Evolutionary conservation across 2,888 invertebrate genomes (phyloP), one percentile per base, ranked within the genome.

Genomic region (Tetranychus piercei): DNA sequence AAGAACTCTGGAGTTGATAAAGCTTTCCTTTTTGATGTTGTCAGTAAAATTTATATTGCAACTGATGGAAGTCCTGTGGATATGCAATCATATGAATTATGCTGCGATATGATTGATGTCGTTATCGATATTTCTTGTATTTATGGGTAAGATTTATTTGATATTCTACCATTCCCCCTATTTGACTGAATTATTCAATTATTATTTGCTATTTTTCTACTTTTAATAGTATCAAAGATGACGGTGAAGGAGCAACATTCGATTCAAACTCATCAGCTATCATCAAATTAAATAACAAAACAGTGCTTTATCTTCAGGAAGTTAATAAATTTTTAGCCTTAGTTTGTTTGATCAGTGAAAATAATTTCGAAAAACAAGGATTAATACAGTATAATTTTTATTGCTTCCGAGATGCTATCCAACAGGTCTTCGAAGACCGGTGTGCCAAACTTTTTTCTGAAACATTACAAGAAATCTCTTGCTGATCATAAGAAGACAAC

Each of bases 71-170:
- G 94, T 15, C 97, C 97, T 1, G 97, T 99, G 7, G 99, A 99
- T 82, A 97, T 99, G 97, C 96, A 97, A 84, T 93, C 93, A 81
- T 99, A 99, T 82, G 99, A 99, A 84, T 85, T 99, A 67, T 99
- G 99, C 85, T 99, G 99, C 86, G 99, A 99, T 85, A 99, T 99
- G 97, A 99, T 99, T 80, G 99, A 99, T 86, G 95, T 99, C 74
- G 95, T 97, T 75, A 93, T 97, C 80, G 99, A 99, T 85, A 89
- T 99, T 76, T 96, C 97, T 9, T 93, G 93, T 85, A 99, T 99
- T 83, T 99, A 99, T 85, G 96, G 97, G 92, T 85, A 78, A 80
- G 82, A 80, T 74, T 20, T 15, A 22, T 8, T 15, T 75, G 34
- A 34, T 34, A 75, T 44, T 44, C 75, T 8, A 15, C 20, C n/a